These are phyloP conservation scores for Periplaneta americana DNA, from an alignment of 1,140 invertebrate species.

Conservation along the genomic window DNA sequence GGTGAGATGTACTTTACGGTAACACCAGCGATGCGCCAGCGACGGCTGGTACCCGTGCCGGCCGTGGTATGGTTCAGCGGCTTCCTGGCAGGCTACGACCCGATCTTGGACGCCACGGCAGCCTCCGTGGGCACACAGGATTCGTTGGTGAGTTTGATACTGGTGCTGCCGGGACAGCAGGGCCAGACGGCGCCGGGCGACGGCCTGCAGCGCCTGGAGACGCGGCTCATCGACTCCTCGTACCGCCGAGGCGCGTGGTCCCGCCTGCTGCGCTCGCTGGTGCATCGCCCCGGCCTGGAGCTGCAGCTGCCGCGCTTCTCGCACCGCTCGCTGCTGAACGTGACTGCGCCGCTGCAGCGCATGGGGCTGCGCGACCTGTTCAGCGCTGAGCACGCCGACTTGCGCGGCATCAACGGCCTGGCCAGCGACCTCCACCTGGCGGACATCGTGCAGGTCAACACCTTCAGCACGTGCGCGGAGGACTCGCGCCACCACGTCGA, in stretches of 20 bases:
- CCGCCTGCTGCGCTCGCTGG: slow-evolving; percentile 60
- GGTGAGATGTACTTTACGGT: slow-evolving; percentile 82
- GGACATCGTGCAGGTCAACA: slow-evolving; percentile 70
- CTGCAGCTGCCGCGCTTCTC: slow-evolving; percentile 77
- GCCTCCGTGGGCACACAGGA: slow-evolving; percentile 55
- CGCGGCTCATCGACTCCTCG: slow-evolving; percentile 55
- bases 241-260: slow-evolving; percentile 66
- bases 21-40: slow-evolving; percentile 65
- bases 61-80: slow-evolving; percentile 69
- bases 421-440: slow-evolving; percentile 67
- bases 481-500: slow-evolving; percentile 70
- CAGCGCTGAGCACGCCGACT: slow-evolving; percentile 61
- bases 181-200: slow-evolving; percentile 65
- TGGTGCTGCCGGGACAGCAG: slow-evolving; percentile 73
- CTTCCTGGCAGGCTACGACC: slow-evolving; percentile 76
- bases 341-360: slow-evolving; percentile 63
- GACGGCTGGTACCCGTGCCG: slow-evolving; percentile 72
- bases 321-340: slow-evolving; percentile 72
- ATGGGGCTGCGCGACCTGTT: slow-evolving; percentile 79
- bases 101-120: slow-evolving; percentile 72
- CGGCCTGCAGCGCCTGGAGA: slow-evolving; percentile 64
- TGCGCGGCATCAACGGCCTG: slow-evolving; percentile 71
- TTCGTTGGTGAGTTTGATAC: slow-evolving; percentile 66
- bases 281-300: slow-evolving; percentile 66
- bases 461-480: slow-evolving; percentile 75